Conservation (phyloP, 2,888 invertebrate genomes). For the Gymnocheta viridis region DNA sequence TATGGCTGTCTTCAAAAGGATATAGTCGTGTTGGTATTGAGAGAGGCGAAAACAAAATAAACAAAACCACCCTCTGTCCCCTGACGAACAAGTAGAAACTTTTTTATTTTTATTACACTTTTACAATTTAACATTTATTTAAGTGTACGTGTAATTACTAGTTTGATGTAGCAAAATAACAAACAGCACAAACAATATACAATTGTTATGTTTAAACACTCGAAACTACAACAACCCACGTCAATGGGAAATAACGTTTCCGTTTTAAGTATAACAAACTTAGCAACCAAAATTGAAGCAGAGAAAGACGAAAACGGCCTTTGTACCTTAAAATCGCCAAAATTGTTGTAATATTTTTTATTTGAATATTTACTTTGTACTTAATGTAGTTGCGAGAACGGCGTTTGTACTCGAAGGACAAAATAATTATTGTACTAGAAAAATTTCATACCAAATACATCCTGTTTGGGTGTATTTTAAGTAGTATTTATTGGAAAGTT, state of each 20-base stretch:
- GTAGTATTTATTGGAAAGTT: slow-evolving; percentile 13
- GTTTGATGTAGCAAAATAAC: slow-evolving; percentile 28
- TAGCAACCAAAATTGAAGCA: slow-evolving; percentile 5
- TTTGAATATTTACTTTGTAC: slow-evolving; percentile 13
- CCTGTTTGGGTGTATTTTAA: slow-evolving; percentile 29
- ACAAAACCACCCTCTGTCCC: slow-evolving; percentile 32
- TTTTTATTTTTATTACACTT: neutral
- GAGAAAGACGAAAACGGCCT: slow-evolving; percentile 13
- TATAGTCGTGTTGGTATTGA: neutral
- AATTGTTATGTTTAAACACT: slow-evolving; percentile 27
- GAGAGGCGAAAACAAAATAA: slow-evolving; percentile 25
- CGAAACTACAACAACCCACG: slow-evolving; percentile 25
- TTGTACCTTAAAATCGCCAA: slow-evolving; percentile 27
- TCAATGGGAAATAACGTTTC: slow-evolving; percentile 60
- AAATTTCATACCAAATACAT: slow-evolving; percentile 27
- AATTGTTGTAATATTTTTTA: slow-evolving; percentile 13
- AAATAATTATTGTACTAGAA: slow-evolving; percentile 10
- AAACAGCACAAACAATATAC: neutral
- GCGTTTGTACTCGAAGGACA: slow-evolving; percentile 12
- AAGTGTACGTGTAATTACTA: slow-evolving; percentile 58
- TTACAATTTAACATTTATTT: slow-evolving; percentile 56
- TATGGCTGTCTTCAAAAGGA: slow-evolving; percentile 10
- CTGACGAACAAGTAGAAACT: slow-evolving; percentile 11
- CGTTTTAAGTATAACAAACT: slow-evolving; percentile 44
- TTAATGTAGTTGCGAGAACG: neutral